A percentile compares a stretch with the other conserved stretches of the same genome.
Conservation (phyloP, 2,888 invertebrate genomes). For the Laothoe populi region DNA sequence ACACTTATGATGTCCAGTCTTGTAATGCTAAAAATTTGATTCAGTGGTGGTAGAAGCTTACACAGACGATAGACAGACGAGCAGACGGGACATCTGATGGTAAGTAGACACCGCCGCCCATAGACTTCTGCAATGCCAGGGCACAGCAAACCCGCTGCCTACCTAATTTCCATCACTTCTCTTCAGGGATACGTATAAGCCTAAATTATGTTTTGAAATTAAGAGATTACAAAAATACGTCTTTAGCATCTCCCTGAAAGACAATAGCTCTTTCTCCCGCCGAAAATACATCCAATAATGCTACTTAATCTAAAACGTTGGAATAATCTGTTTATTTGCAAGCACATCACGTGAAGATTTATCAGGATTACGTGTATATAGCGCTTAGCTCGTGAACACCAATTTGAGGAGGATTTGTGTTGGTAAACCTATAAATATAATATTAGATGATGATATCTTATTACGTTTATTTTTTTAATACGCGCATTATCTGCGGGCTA, state of each 20-base stretch:
- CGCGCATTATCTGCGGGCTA: too few relatives aligned
- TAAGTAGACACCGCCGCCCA: too few relatives aligned
- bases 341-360: constrained; percentile 44
- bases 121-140: too few relatives aligned
- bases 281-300: constrained; percentile 17
- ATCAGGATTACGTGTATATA: constrained; percentile 37
- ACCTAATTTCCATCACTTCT: background rate
- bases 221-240: background rate
- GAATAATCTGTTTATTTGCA: constrained; percentile 49
- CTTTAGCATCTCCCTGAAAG: background rate
- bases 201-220: background rate
- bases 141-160: too few relatives aligned
- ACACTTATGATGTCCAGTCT: too few relatives aligned
- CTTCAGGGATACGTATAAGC: too few relatives aligned
- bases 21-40: too few relatives aligned
- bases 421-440: constrained; percentile 2
- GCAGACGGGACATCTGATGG: too few relatives aligned
- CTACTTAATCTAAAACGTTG: constrained; percentile 19
- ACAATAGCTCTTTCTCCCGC: background rate
- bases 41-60: too few relatives aligned
- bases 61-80: too few relatives aligned
- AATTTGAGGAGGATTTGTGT: constrained; percentile 32
- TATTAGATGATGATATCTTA: background rate
- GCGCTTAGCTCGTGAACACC: constrained; percentile 37
- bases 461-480: too few relatives aligned